These are phyloP conservation scores for Pao palembangensis DNA, from an alignment of 2,113 vertebrate genomes.

Conservation along the genomic window DNA sequence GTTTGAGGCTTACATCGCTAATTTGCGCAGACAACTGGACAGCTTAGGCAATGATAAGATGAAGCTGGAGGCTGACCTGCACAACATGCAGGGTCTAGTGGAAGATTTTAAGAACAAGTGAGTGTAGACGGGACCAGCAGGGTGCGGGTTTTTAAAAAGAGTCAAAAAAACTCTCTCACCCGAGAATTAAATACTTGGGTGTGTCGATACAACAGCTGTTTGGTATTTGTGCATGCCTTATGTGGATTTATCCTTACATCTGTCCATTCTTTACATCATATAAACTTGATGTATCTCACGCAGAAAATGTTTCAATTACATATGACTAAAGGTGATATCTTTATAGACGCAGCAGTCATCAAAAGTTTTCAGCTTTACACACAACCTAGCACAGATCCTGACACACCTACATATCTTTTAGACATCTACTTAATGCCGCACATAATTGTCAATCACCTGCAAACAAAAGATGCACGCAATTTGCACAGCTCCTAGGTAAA, in stretches of 20 bases:
- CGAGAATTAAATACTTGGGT: too few species aligned
- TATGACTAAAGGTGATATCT: not conserved
- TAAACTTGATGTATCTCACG: conserved; percentile 46
- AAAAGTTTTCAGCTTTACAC: conserved; percentile 2
- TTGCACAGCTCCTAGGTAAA: not conserved
- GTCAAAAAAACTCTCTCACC: too few species aligned
- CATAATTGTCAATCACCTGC: not conserved
- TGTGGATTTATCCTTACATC: conserved; percentile 53
- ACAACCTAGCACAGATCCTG: too few species aligned
- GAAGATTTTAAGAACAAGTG: conserved; percentile 97
- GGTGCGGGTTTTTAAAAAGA: not conserved
- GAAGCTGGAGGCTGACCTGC: conserved; percentile 87
- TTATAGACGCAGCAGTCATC: conserved; percentile 8
- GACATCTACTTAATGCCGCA: not conserved
- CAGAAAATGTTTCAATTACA: conserved; percentile 32
- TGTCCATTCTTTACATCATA: conserved; percentile 47
- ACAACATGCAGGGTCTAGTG: conserved; percentile 88
- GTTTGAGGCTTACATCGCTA: conserved; percentile 84
- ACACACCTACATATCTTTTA: not conserved
- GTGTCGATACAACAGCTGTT: too few species aligned
- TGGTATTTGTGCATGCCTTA: not conserved
- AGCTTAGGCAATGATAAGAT: conserved; percentile 82
- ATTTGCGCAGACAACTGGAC: conserved; percentile 85
- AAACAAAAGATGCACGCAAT: conserved; percentile 20
- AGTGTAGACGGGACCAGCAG: conserved; percentile 38